Base-by-base conservation (phyloP, 1,140 invertebrate species). In the Drosophila subpulchrella region DNA sequence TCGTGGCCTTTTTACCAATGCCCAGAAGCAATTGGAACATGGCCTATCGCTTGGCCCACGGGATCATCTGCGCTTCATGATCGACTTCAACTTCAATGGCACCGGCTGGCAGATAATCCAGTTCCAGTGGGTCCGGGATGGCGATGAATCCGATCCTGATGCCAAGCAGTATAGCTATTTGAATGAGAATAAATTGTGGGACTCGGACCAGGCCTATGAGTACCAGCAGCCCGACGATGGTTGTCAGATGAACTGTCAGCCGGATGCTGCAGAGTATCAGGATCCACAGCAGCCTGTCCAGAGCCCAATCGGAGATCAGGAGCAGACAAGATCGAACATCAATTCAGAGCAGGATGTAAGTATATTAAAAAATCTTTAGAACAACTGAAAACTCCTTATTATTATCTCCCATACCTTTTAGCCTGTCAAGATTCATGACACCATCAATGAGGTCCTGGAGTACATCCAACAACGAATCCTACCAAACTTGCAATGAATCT, bases 71-170 rank as follows among this genome's bases (percentile, higher is more conserved):
- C 90, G 90, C 27, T 91, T 91, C 20, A 83, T 91, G 82, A 80
- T 91, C 24, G 90, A 91, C 56, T 91, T 91, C 42, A 91, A 91
- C 48, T 91, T 71, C 41, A 91, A 91, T 30, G 83, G 83, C 58
- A 91, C 72, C 3, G 90, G 90, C 36, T 92, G 91, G 91, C 81
- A 91, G 53, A 81, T 91, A 0, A 79, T 92, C 2, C 76, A 92
- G 27, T 92, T 92, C 12, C 71, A 92, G 12, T 92, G 88, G 88
- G 54, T 91, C 0, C 73, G 84, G 0, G 90, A 91, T 42, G 90
- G 75, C 46, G 86, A 91, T 20, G 83, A 73, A 7, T 38, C 48
- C 0, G 48, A 54, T 44, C 51, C 48, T 44, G 81, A 86, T 3
- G 38, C 74, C 1, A 80, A 65, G 8, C 61, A 80, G 4, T 89